Percentiles rank a stretch among this genome's conserved stretches.
phyloP scores from a whole-genome alignment of 2,888 invertebrate species.

The Electrophaes corylata region DNA sequence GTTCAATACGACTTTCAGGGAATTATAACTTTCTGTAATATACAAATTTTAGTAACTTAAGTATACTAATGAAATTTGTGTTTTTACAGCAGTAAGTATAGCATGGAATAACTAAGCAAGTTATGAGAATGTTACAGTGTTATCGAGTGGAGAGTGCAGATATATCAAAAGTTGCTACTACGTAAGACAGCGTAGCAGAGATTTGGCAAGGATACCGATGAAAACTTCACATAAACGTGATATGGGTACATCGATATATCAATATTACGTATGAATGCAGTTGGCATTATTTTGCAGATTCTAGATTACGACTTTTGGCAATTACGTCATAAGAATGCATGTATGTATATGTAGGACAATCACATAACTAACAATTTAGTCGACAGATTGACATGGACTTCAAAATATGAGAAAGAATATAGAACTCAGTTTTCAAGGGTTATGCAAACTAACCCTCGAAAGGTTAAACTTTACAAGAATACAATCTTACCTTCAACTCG shows the following conservation, averaged over 20 bases:
- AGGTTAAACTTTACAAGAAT: too few species aligned
- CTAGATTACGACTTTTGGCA: neutral
- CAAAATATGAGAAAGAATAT: too few species aligned
- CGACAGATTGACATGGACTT: too few species aligned
- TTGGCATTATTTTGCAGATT: slow-evolving; percentile 3
- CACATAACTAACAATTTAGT: neutral
- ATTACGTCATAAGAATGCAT: neutral
- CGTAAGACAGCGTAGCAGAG: slow-evolving; percentile 21
- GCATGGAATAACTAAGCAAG: neutral
- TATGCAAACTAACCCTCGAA: too few species aligned
- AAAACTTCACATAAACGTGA: slow-evolving; percentile 26
- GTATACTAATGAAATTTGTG: neutral
- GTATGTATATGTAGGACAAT: neutral
- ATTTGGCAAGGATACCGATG: slow-evolving; percentile 28
- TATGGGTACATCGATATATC: slow-evolving; percentile 12
- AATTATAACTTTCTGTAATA: neutral
- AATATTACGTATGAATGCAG: slow-evolving; percentile 18
- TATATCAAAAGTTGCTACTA: slow-evolving; percentile 26
- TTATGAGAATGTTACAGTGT: slow-evolving; percentile 9
- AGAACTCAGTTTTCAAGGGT: too few species aligned
- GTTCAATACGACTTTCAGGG: neutral
- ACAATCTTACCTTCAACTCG: too few species aligned
- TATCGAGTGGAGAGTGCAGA: slow-evolving; percentile 14
- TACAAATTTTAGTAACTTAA: too few species aligned
- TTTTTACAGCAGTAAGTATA: neutral